Conservation (phyloP, 2,888 invertebrate species). For the Drosophila testacea region DNA sequence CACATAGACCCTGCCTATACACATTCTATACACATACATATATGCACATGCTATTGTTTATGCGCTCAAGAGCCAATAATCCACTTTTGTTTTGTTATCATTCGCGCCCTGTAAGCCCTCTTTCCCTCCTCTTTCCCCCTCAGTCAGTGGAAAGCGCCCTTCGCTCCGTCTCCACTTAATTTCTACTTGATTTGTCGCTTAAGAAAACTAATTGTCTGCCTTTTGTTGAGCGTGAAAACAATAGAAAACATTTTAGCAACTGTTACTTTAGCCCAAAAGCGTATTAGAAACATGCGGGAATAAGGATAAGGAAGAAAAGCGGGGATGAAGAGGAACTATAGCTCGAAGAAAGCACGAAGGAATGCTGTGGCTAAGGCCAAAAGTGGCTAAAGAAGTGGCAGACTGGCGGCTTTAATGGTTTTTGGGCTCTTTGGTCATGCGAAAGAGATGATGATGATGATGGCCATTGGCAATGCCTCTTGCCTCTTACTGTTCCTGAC, state of each 20-base stretch:
- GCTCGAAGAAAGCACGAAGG: conserved; percentile 27
- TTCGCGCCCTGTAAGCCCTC: conserved; percentile 49
- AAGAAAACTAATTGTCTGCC: conserved; percentile 82
- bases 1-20: not conserved
- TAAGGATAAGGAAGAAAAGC: not conserved
- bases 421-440: conserved; percentile 32
- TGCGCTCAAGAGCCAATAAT: conserved; percentile 79
- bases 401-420: conserved; percentile 62
- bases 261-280: conserved; percentile 78
- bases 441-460: conserved; percentile 23
- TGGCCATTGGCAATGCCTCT: conserved; percentile 26
- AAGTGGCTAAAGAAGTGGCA: conserved; percentile 62
- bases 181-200: conserved; percentile 82
- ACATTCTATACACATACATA: conserved; percentile 8
- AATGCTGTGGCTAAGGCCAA: conserved; percentile 55
- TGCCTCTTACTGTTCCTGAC: not conserved
- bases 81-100: conserved; percentile 80
- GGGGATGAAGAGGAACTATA: not conserved
- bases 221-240: conserved; percentile 81
- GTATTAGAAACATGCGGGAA: conserved; percentile 65
- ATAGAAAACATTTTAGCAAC: conserved; percentile 80
- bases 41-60: conserved; percentile 62
- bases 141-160: too few relatives aligned
- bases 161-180: conserved; percentile 71
- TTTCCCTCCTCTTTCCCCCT: conserved; percentile 4